Evolutionary conservation across 2,888 invertebrate genomes (phyloP).

Genomic region (Aspidiotus rigidus): DNA sequence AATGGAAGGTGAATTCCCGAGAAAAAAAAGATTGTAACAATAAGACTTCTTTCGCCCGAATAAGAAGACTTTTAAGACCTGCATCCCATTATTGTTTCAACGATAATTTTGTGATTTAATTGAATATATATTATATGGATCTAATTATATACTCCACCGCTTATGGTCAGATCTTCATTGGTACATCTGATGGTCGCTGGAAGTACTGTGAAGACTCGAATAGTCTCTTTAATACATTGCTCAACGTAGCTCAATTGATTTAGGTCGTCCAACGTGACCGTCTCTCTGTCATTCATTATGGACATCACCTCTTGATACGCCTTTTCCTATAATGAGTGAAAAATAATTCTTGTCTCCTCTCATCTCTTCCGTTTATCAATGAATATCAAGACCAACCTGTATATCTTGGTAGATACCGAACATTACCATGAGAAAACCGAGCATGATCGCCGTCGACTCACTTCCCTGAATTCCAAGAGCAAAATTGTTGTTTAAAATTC

Average conservation of each 20-base stretch:
- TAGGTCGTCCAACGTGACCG: neutral
- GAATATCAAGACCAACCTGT: neutral
- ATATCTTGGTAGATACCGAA: slow-evolving; percentile 1
- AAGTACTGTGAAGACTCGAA: slow-evolving; percentile 3
- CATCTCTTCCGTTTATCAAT: neutral
- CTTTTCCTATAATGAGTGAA: neutral
- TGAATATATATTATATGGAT: neutral
- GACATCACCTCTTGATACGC: neutral
- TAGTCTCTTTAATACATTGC: slow-evolving; percentile 8
- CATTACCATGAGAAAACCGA: neutral
- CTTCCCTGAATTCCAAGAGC: neutral
- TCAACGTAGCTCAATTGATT: slow-evolving; percentile 1
- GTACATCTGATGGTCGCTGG: neutral
- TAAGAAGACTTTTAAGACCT: too few species aligned
- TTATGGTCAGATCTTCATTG: neutral
- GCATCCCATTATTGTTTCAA: too few species aligned
- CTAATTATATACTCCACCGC: neutral
- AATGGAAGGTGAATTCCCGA: too few species aligned
- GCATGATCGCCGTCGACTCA: neutral
- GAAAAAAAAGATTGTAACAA: too few species aligned
- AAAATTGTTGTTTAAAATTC: too few species aligned
- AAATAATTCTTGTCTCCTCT: neutral
- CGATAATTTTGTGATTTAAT: too few species aligned
- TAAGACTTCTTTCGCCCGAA: too few species aligned
- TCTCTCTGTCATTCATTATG: neutral